Conservation (phyloP, 2,113 vertebrate genomes). For the Ursus arctos region DNA sequence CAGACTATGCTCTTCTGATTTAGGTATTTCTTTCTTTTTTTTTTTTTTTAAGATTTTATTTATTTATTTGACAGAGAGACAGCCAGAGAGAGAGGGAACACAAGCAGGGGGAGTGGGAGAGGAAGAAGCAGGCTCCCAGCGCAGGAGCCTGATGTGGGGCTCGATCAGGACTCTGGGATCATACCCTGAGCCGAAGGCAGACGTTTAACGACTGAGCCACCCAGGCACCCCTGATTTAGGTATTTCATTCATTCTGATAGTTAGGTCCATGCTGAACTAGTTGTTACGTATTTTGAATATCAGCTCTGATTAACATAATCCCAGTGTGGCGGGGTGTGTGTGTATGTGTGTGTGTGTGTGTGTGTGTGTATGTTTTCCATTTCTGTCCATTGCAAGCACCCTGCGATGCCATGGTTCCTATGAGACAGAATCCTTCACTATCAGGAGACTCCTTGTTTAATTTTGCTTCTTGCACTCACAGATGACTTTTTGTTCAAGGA, state of each 20-base stretch:
- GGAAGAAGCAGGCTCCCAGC: no score
- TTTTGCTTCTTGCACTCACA: slow-evolving; percentile 56
- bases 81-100: no score
- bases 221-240: background rate
- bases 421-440: slow-evolving; percentile 20
- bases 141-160: no score
- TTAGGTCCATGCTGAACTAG: background rate
- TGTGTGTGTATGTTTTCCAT: background rate
- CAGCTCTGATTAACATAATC: background rate
- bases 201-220: no score
- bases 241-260: background rate
- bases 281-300: slow-evolving; percentile 22
- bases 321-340: background rate
- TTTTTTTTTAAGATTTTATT: no score
- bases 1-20: background rate
- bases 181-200: no score
- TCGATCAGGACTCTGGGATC: no score
- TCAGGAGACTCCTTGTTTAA: slow-evolving; percentile 36
- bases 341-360: background rate
- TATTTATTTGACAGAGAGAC: no score
- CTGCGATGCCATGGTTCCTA: background rate
- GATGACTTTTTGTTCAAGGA: slow-evolving; percentile 67
- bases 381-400: background rate
- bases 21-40: background rate
- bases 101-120: no score